Base-by-base conservation (phyloP, 2,113 vertebrate species). In the Eubucco bourcierii region DNA sequence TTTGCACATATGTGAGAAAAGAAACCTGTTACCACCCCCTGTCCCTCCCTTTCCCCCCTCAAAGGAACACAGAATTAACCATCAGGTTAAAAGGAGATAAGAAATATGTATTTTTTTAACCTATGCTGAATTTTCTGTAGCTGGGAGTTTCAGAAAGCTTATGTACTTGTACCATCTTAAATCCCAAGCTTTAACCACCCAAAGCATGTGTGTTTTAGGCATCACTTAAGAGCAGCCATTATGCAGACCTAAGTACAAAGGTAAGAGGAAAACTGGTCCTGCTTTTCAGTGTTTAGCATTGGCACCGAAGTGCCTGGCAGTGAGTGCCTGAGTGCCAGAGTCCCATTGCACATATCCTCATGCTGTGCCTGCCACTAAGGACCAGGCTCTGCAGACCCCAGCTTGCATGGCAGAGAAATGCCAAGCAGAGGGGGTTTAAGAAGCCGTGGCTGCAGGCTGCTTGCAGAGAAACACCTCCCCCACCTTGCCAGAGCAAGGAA, bases 401-500 rank as follows among this genome's bases (percentile, higher is more conserved):
- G 0, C 60, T 47, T 60, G 39, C 44, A 6, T 28, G 59, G 73
- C n/a, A 68, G 46, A 72, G 65, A 4, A 5, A 28, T 5, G 27
- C 56, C 58, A 81, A 60, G 37, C 20, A 68, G 37, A n/a, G 53
- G 18, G 44, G 50, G 83, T 84, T 75, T 68, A 14, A 65, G 90
- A 83, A 53, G 12, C 25, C 4, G 4, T 34, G 34, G 19, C 53
- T 70, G 20, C 47, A 73, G 50, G 33, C 70, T 90, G 64, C 58
- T 90, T 59, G 53, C 2, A 2, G 56, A 64, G 74, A 80, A 33
- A 28, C 53, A 83, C 78, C 67, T 90, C 90, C 92, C 91, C 90
- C 90, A 77, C 55, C 46, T 88, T 74, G 46, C 86, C 86, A 82
- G 86, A 67, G 82, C 77, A 93, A 78, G 66, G 74, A 93, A 93